A percentile compares a stretch with the other conserved stretches of the same genome.
These are phyloP conservation scores for Lepidostoma basale DNA, from an alignment of 1,140 invertebrate species.

Conservation along the genomic window DNA sequence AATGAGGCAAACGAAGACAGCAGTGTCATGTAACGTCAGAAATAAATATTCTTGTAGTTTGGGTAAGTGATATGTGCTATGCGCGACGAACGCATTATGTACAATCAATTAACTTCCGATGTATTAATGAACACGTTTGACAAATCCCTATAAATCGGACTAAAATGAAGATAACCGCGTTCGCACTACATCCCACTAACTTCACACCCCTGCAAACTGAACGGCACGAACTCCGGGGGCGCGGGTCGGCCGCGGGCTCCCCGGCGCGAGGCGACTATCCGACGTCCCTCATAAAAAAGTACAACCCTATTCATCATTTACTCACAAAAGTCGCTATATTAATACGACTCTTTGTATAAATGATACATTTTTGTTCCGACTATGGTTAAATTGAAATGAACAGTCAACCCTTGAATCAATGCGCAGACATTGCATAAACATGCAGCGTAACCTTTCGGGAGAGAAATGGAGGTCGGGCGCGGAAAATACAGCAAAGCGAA, in stretches of 20 bases:
- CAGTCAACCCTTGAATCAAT: slow-evolving; percentile 11
- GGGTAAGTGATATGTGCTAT: not conserved
- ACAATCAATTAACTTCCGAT: not conserved
- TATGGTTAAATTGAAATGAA: not conserved
- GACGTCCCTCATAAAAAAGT: not conserved
- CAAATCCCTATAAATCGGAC: not conserved
- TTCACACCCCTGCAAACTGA: slow-evolving; percentile 10
- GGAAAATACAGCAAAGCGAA: too few species aligned
- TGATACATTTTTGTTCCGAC: not conserved
- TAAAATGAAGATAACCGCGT: slow-evolving; percentile 6
- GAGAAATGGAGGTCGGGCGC: too few species aligned
- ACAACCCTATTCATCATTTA: not conserved
- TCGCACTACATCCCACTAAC: not conserved
- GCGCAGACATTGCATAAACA: too few species aligned
- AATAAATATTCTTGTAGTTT: too few species aligned
- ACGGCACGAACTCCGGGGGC: too few species aligned
- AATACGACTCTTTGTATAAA: not conserved
- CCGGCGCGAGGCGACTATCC: not conserved
- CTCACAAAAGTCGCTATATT: too few species aligned
- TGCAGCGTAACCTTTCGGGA: too few species aligned
- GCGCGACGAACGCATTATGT: not conserved
- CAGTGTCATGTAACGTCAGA: not conserved
- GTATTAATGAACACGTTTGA: not conserved
- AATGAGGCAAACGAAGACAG: not conserved
- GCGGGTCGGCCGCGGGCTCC: too few species aligned